Percentiles rank a stretch among this genome's conserved stretches.
phyloP scores from a whole-genome alignment of 2,797 vertebrate genomes.

The Poliocrania exsul region DNA sequence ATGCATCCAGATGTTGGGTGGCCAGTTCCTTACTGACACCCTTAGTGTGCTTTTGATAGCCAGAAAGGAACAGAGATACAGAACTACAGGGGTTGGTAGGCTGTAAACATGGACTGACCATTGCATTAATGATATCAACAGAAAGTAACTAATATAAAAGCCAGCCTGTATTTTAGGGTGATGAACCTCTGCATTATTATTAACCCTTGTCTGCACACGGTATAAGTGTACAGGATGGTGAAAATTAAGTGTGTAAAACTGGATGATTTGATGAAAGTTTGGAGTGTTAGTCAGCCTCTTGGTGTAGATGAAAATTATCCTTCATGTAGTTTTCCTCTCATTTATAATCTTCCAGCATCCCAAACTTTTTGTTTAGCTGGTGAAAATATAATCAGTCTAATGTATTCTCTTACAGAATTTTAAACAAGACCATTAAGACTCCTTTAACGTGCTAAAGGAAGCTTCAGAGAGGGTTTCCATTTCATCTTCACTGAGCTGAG shows the following conservation, averaged over 20 bases:
- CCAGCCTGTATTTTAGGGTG: neutral
- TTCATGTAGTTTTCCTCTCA: constrained; percentile 26
- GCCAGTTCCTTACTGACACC: neutral
- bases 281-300: neutral
- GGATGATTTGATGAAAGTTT: neutral
- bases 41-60: neutral
- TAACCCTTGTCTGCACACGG: neutral
- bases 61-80: neutral
- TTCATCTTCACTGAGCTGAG: constrained; percentile 83
- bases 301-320: neutral
- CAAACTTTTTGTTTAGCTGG: constrained; percentile 75
- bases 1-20: neutral
- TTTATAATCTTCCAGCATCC: constrained; percentile 60
- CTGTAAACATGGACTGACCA: neutral
- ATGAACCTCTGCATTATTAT: neutral
- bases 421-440: constrained; percentile 85
- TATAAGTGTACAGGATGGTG: neutral
- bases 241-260: neutral
- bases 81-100: neutral
- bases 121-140: neutral
- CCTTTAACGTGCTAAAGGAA: constrained; percentile 80
- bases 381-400: constrained; percentile 79
- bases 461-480: constrained; percentile 84
- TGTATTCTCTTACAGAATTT: constrained; percentile 83
- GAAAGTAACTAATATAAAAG: neutral